Evolutionary conservation across 2,113 vertebrate genomes (phyloP).

Genomic region (Alexandromys fortis): DNA sequence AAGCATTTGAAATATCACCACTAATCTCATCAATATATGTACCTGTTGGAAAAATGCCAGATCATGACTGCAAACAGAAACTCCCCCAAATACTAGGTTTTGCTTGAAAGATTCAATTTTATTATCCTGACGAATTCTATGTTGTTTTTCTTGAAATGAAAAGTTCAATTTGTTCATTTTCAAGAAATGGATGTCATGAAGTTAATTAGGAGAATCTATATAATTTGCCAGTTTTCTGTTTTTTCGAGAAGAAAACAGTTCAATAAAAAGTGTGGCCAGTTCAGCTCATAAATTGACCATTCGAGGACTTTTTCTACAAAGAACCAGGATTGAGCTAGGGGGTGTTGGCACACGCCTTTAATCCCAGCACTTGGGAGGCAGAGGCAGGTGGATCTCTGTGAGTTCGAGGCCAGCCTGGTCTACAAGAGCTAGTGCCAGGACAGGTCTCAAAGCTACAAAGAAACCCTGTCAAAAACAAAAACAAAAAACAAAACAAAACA

Average conservation of each 20-base stretch:
- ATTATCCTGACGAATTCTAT: background rate
- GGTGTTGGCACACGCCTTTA: no score
- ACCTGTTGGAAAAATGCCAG: background rate
- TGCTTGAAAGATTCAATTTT: background rate
- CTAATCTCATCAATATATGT: background rate
- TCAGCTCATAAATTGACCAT: background rate
- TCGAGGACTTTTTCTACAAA: background rate
- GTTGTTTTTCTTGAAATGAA: slow-evolving; percentile 9
- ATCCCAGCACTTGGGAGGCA: no score
- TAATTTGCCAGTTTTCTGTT: background rate
- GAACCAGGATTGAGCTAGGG: no score
- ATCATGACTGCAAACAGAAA: background rate
- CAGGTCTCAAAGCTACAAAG: no score
- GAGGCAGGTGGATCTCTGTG: no score
- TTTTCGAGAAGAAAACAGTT: background rate
- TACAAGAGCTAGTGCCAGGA: no score
- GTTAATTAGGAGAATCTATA: no score
- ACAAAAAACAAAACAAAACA: no score
- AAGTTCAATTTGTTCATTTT: background rate
- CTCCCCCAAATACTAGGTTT: background rate
- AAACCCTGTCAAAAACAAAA: no score
- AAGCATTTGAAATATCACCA: background rate
- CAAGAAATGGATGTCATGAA: background rate
- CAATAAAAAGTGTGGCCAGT: background rate
- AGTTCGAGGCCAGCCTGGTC: no score